Base-by-base conservation (phyloP, 2,113 vertebrate genomes). In the Tricholaema leucomelas region DNA sequence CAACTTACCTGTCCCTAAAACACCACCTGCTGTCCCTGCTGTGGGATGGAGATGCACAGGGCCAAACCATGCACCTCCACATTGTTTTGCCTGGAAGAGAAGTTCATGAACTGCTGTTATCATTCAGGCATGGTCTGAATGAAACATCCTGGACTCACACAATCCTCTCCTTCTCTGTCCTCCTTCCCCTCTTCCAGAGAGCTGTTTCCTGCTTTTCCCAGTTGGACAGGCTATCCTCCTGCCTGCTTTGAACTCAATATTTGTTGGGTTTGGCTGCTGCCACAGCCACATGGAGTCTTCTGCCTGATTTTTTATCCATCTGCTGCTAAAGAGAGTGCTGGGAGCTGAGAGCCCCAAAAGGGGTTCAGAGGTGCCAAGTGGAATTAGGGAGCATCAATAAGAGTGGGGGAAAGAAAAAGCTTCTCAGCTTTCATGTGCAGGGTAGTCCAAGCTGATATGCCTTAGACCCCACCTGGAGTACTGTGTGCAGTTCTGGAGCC, bases 221-320 rank as follows among this genome's bases (percentile, higher is more conserved):
- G 93, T 93, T 95, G 95, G 81, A 92, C 78, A 87, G 3, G 6
- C 44, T n/a, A 36, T 82, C 84, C 93, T 85, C 84, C 84, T 84
- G 84, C 75, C 85, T 91, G 82, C 94, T 95, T 87, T 85, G 93
- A 93, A 92, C 75, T 77, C 92, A 93, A 95, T 40, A 28, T 69
- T 93, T 94, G 89, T 92, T 95, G 85, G 85, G 50, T 55, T 96
- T 95, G 95, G 95, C 95, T 70, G 50, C 87, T 87, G 40, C 55
- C 75, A 40, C 59, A 89, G 74, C 89, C 89, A 66, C 89, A 80
- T 63, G 4, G 44, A 1, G 12, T 73, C 67, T 55, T 73, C 81
- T 70, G 87, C 87, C 64, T 94, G 90, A 87, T 85, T 76, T 52
- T 85, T 93, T 86, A 87, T 90, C 87, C 95, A 89, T 91, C 89